Percentiles rank a stretch among this genome's conserved stretches.
Evolutionary conservation across 1,140 invertebrate genomes (phyloP).

Genomic region (Pseudomyrmex cubaensis): DNA sequence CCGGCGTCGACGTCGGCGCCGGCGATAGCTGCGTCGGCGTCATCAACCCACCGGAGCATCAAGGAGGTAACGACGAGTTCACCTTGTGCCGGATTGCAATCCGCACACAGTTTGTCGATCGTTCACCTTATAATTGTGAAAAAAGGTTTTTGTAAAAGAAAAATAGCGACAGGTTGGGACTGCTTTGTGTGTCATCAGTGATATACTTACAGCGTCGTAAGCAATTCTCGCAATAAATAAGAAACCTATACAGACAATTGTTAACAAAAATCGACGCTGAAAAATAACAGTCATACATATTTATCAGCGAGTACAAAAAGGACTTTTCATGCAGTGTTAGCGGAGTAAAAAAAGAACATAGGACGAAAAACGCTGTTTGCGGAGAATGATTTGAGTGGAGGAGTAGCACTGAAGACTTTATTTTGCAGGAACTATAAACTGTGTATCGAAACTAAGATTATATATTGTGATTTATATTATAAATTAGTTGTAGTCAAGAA

Average conservation of each 20-base stretch:
- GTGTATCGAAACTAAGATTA: neutral
- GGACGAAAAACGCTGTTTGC: neutral
- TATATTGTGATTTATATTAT: slow-evolving; percentile 29
- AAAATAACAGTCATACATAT: neutral
- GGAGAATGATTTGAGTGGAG: slow-evolving; percentile 51
- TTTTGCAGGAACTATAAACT: slow-evolving; percentile 22
- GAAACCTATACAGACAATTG: too few species aligned
- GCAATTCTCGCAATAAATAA: neutral
- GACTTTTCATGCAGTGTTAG: neutral
- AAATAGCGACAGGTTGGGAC: neutral
- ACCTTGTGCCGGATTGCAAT: slow-evolving; percentile 69
- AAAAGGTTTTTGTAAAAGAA: neutral
- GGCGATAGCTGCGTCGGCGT: slow-evolving; percentile 29
- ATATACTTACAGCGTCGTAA: neutral
- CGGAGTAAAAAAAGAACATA: neutral
- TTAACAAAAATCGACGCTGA: neutral
- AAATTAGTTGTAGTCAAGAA: slow-evolving; percentile 1
- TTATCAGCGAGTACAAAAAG: neutral
- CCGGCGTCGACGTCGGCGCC: slow-evolving; percentile 53
- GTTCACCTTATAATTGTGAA: slow-evolving; percentile 6
- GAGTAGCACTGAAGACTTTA: slow-evolving; percentile 38
- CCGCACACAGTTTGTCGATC: slow-evolving; percentile 75
- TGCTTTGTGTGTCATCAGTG: too few species aligned
- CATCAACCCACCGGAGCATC: slow-evolving; percentile 56
- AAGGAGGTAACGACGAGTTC: slow-evolving; percentile 62